Percentiles rank a stretch among this genome's conserved stretches.
Conservation (phyloP, 2,888 invertebrate genomes). For the Leptopterna dolabrata region DNA sequence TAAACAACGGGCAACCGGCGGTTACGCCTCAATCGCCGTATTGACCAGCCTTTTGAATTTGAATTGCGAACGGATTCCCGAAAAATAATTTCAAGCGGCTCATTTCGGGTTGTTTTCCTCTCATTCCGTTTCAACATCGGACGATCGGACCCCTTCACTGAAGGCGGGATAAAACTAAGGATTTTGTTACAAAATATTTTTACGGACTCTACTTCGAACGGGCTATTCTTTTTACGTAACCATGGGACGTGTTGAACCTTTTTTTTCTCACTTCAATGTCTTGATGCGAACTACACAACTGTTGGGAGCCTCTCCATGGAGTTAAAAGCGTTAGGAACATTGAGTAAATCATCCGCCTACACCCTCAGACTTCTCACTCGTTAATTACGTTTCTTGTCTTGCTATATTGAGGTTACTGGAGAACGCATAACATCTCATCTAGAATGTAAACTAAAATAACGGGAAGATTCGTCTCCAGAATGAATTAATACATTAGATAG, state of each 20-base stretch:
- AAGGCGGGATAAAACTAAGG: neutral
- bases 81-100: neutral
- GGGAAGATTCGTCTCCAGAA: too few relatives aligned
- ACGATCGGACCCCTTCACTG: neutral
- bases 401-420: neutral
- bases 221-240: neutral
- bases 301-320: neutral
- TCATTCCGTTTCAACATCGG: neutral
- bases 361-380: neutral
- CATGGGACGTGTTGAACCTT: neutral
- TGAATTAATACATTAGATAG: too few relatives aligned
- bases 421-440: too few relatives aligned
- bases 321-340: neutral
- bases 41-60: neutral
- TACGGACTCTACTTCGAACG: neutral
- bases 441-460: too few relatives aligned
- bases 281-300: neutral
- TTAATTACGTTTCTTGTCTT: neutral
- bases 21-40: neutral
- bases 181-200: neutral
- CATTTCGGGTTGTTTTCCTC: neutral
- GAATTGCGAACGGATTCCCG: neutral
- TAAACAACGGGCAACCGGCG: neutral
- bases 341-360: neutral
- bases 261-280: neutral